Conservation (phyloP, 2,797 vertebrate species). For the Chaunax sp. region DNA sequence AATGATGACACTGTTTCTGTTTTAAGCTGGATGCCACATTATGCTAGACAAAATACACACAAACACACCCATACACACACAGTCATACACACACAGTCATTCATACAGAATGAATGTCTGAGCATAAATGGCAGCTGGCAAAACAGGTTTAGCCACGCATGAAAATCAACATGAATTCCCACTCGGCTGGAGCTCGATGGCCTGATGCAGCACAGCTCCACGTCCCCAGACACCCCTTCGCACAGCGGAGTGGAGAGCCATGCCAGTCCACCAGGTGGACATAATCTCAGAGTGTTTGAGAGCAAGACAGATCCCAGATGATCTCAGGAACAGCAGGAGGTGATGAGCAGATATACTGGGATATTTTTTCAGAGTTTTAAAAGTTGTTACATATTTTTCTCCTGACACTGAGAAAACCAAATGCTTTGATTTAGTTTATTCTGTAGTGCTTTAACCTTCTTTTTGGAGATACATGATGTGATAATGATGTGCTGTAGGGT, state of each 20-base stretch:
- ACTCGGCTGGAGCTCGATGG: slow-evolving; percentile 71
- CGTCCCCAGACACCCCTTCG: slow-evolving; percentile 70
- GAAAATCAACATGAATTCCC: slow-evolving; percentile 78
- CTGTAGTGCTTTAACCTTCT: too few species aligned
- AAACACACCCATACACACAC: slow-evolving; percentile 34
- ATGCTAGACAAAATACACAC: slow-evolving; percentile 47
- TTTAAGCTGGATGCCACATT: slow-evolving; percentile 50
- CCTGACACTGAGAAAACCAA: too few species aligned
- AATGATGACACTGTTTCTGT: slow-evolving; percentile 45
- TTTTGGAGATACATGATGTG: too few species aligned
- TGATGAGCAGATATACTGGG: slow-evolving; percentile 12
- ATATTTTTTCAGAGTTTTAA: not conserved
- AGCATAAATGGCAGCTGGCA: slow-evolving; percentile 81
- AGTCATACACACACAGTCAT: slow-evolving; percentile 38
- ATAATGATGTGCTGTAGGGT: too few species aligned
- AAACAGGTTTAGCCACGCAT: slow-evolving; percentile 76
- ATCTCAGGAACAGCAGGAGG: slow-evolving; percentile 15
- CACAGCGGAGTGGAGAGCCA: slow-evolving; percentile 46
- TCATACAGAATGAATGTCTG: slow-evolving; percentile 71
- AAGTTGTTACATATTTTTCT: too few species aligned
- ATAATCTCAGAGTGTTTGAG: slow-evolving; percentile 42
- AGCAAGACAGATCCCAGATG: slow-evolving; percentile 42
- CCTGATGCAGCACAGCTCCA: slow-evolving; percentile 60
- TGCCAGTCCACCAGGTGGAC: slow-evolving; percentile 45
- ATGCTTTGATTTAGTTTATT: too few species aligned